Conservation (phyloP, 2,113 vertebrate species). For the Zapus hudsonius region DNA sequence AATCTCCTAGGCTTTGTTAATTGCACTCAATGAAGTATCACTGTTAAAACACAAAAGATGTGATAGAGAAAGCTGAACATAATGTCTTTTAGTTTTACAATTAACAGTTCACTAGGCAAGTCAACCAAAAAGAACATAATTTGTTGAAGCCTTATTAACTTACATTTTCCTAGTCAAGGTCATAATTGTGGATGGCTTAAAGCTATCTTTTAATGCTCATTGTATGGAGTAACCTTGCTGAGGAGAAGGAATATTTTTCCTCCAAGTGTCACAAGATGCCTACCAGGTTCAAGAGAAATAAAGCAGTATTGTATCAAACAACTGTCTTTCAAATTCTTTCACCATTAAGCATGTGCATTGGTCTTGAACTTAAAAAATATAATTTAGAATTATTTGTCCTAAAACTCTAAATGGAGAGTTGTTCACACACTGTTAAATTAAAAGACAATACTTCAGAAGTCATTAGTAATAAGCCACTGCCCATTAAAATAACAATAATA, state of each 20-base stretch:
- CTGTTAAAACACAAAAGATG: conserved; percentile 95
- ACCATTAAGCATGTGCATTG: background rate
- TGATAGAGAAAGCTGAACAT: conserved; percentile 92
- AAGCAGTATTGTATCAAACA: conserved; percentile 70
- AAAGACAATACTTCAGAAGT: background rate
- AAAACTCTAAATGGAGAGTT: background rate
- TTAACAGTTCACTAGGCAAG: conserved; percentile 94
- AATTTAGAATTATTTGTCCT: conserved; percentile 21
- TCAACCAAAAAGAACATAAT: conserved; percentile 92
- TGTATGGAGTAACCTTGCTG: conserved; percentile 83
- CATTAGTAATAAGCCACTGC: background rate
- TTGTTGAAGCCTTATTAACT: conserved; percentile 94
- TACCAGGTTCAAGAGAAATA: conserved; percentile 79
- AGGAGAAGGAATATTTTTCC: conserved; percentile 77
- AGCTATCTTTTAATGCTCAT: conserved; percentile 87
- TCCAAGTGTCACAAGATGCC: conserved; percentile 64
- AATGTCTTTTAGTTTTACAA: conserved; percentile 95
- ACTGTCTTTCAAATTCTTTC: conserved; percentile 57
- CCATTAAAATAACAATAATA: background rate
- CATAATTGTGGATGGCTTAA: conserved; percentile 89
- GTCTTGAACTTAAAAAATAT: conserved; percentile 12
- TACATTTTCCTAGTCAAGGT: conserved; percentile 91
- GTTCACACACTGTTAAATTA: conserved; percentile 27
- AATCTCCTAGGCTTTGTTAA: conserved; percentile 95
- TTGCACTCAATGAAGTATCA: conserved; percentile 94